Percentiles rank a stretch among this genome's conserved stretches.
phyloP scores from a whole-genome alignment of 2,888 invertebrate species.

The Tachina grossa region DNA sequence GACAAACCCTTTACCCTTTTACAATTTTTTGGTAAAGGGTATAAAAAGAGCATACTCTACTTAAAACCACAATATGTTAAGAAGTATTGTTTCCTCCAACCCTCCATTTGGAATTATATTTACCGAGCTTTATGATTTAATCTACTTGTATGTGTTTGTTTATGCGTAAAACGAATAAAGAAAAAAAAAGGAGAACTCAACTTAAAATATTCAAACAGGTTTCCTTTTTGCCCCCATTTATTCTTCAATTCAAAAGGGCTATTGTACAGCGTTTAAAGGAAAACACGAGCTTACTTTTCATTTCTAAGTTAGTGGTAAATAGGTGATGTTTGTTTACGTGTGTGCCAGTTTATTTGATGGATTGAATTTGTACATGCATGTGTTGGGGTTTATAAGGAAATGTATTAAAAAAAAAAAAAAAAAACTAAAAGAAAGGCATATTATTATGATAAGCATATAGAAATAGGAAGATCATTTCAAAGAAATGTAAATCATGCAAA shows the following conservation, averaged over 20 bases:
- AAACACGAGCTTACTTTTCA: conserved; percentile 14
- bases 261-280: conserved; percentile 46
- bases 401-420: not conserved
- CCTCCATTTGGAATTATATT: not conserved
- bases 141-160: not conserved
- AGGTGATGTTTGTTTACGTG: conserved; percentile 10
- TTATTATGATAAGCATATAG: conserved; percentile 30
- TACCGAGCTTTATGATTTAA: not conserved
- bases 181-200: not conserved
- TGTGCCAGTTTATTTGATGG: not conserved
- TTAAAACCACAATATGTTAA: not conserved
- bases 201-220: conserved; percentile 17
- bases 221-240: not conserved
- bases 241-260: conserved; percentile 33
- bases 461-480: conserved; percentile 9
- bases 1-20: too few relatives aligned
- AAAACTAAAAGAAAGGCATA: not conserved
- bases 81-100: not conserved
- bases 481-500: not conserved
- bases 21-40: too few relatives aligned
- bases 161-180: not conserved
- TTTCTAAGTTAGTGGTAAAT: conserved; percentile 5
- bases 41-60: not conserved
- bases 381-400: not conserved
- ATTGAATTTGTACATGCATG: not conserved